A percentile compares a stretch with the other conserved stretches of the same genome.
phyloP scores from a whole-genome alignment of 2,888 invertebrate species.

The Drosophila barbarae region DNA sequence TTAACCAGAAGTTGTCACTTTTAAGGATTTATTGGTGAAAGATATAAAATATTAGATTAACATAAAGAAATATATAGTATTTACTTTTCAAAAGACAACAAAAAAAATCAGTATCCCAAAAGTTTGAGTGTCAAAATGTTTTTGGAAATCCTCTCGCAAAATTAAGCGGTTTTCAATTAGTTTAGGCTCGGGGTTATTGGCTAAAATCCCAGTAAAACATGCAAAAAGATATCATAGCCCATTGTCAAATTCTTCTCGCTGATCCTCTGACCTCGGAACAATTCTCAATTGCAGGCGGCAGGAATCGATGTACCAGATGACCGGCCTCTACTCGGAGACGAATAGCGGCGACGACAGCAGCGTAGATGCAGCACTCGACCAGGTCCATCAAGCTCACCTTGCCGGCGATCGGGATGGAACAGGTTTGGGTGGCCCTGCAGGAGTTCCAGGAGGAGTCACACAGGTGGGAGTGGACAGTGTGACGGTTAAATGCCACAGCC shows the following conservation, averaged over 20 bases:
- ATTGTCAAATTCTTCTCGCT: conserved; percentile 9
- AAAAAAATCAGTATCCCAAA: conserved; percentile 3
- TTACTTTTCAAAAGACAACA: background rate
- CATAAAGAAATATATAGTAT: background rate
- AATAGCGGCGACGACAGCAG: conserved; percentile 82
- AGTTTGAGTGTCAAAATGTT: conserved; percentile 15
- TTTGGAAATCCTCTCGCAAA: conserved; percentile 13
- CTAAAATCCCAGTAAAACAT: conserved; percentile 24
- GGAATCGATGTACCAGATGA: conserved; percentile 94
- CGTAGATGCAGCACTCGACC: conserved; percentile 80
- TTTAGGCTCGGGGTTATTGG: conserved; percentile 23
- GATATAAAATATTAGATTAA: background rate
- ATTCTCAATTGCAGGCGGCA: conserved; percentile 83
- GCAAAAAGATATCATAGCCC: conserved; percentile 12
- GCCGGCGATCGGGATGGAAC: conserved; percentile 1
- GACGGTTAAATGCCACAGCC: conserved; percentile 87
- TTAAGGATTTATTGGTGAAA: background rate
- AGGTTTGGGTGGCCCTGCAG: background rate
- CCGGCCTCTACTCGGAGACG: conserved; percentile 89
- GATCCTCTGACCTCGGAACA: conserved; percentile 30
- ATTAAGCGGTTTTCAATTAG: conserved; percentile 11
- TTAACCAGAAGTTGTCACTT: background rate
- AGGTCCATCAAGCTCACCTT: conserved; percentile 11
- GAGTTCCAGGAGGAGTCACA: background rate
- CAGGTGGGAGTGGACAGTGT: conserved; percentile 41